Evolutionary conservation across 1,140 invertebrate genomes (phyloP), one percentile per base, ranked within the genome.

Genomic region (Dendroctonus valens): DNA sequence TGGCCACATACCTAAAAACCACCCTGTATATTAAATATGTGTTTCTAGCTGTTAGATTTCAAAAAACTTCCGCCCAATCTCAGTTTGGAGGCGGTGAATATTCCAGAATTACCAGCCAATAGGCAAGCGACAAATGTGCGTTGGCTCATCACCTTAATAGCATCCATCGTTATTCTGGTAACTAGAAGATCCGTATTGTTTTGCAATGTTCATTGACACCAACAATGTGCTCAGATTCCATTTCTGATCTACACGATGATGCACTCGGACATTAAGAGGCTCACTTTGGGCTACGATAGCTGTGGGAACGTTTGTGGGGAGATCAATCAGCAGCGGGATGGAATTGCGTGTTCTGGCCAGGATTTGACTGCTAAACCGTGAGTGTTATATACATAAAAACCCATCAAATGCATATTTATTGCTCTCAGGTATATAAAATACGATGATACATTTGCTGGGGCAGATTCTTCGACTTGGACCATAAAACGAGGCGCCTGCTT

Each of bases 261-360:
- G 7, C 37, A 72, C 53, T 65, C 62, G 5, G 62, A 72, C 58
- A 48, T 72, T 40, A 52, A 63, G 12, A 57, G 70, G 55, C 7
- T 69, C 8, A 51, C 60, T 8, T 8, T 38, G 6, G 70, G 70
- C 12, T 72, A 68, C 51, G 70, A 72, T 37, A 54, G 63, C 9
- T 72, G 70, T 52, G 70, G 70, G n/a, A 70, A 72, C 54, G 57
- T 68, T 44, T 72, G 70, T 40, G 70, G 70, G 39, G 39, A 63
- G 40, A 53, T 60, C 38, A 72, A 72, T 65, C n/a, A 39, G 7
- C 12, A 8, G 7, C 58, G 53, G 11, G 52, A 59, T n/a, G 65
- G 59, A 11, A 55, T 70, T 26, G 5, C 14, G 0, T 72, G 70
- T 54, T 68, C 62, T 9, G 70, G 70, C 40, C n/a, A 68, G 41